Percentiles rank a stretch among this genome's conserved stretches.
Conservation (phyloP, 2,113 vertebrate species). For the Aythya baeri region DNA sequence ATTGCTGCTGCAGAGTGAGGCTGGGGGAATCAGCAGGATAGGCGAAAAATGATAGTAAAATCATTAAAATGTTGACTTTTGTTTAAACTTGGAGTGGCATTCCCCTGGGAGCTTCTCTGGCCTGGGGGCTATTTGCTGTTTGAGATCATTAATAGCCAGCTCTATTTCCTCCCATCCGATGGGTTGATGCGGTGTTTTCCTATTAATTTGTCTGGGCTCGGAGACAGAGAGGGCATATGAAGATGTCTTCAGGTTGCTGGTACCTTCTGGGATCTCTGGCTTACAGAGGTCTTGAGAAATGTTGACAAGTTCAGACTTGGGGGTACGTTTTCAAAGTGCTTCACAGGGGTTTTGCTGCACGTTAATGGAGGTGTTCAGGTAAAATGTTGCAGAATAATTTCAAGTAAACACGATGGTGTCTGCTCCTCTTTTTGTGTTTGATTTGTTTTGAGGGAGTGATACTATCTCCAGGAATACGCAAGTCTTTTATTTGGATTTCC, state of each 20-base stretch:
- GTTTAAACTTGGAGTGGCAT: background rate
- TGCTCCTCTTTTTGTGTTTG: background rate
- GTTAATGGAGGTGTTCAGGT: background rate
- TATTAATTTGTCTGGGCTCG: conserved; percentile 26
- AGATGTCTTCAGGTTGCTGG: background rate
- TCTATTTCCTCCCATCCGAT: background rate
- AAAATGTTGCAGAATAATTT: background rate
- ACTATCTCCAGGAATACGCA: background rate
- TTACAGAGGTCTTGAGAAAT: background rate
- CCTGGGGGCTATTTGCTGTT: background rate
- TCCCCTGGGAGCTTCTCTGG: background rate
- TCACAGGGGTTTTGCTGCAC: background rate
- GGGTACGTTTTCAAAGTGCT: background rate
- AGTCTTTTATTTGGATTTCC: background rate
- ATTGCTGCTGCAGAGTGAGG: background rate
- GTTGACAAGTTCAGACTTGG: background rate
- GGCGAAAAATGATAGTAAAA: background rate
- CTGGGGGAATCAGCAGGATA: background rate
- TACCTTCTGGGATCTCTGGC: conserved; percentile 14
- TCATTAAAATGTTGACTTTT: background rate
- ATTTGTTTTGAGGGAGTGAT: background rate
- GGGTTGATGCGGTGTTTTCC: conserved; percentile 2
- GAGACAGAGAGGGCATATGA: conserved; percentile 21
- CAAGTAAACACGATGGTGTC: background rate
- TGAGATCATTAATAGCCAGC: conserved; percentile 17